These are phyloP conservation scores for Propithecus perrieri DNA, from an alignment of 2,797 vertebrate genomes.

Conservation along the genomic window DNA sequence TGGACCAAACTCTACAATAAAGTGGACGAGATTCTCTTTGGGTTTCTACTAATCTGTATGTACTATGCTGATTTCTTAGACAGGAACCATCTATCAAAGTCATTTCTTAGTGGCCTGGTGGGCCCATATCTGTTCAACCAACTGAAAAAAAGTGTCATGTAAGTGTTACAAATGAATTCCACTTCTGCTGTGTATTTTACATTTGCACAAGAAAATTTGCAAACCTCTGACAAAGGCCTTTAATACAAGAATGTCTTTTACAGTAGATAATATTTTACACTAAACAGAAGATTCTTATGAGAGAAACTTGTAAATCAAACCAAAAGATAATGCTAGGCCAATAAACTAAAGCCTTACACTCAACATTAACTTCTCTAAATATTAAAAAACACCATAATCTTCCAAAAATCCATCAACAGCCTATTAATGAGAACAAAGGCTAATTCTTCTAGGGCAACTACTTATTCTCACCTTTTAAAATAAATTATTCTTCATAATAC, in stretches of 20 bases:
- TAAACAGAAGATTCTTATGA: neutral
- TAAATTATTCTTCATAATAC: neutral
- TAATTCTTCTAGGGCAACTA: neutral
- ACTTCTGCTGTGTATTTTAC: conserved; percentile 55
- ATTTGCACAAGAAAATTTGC: conserved; percentile 71
- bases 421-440: conserved; percentile 1
- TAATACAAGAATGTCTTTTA: conserved; percentile 51
- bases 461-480: conserved; percentile 39
- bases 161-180: conserved; percentile 85
- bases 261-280: neutral
- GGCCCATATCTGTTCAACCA: conserved; percentile 88
- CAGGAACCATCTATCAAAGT: conserved; percentile 90
- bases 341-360: conserved; percentile 4
- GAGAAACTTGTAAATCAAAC: conserved; percentile 22
- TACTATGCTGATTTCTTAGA: conserved; percentile 85
- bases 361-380: conserved; percentile 41
- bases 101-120: conserved; percentile 85
- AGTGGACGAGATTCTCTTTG: conserved; percentile 86
- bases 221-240: conserved; percentile 43
- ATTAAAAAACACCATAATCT: conserved; percentile 32
- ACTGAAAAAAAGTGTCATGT: conserved; percentile 86
- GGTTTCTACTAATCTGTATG: conserved; percentile 91
- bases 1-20: conserved; percentile 87
- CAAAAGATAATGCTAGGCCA: conserved; percentile 45
- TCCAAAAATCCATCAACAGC: conserved; percentile 35